These are phyloP conservation scores for Melanitta fusca DNA, from an alignment of 2,797 vertebrate genomes.

Conservation along the genomic window DNA sequence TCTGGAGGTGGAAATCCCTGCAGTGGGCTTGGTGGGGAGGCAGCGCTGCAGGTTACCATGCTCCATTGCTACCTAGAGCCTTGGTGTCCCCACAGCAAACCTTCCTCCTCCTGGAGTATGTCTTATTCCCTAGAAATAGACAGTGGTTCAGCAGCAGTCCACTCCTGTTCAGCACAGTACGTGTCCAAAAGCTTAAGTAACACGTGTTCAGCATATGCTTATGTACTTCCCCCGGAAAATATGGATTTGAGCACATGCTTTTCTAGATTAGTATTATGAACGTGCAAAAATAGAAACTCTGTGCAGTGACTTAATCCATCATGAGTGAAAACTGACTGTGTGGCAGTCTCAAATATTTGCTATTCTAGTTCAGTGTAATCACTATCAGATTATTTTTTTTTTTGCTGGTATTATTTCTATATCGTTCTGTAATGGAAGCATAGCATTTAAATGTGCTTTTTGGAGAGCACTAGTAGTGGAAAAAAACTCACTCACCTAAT, in stretches of 20 bases:
- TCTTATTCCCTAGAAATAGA: fast-evolving
- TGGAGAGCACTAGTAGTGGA: background rate
- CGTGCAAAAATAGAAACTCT: background rate
- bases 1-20: background rate
- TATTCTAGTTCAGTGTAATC: background rate
- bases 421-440: background rate
- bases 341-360: background rate
- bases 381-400: background rate
- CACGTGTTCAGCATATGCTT: background rate
- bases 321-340: background rate
- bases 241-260: background rate
- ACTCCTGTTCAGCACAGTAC: background rate
- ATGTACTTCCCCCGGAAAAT: background rate
- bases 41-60: background rate
- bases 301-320: background rate
- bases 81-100: background rate
- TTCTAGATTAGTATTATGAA: slow-evolving; percentile 1
- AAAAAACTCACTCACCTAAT: background rate
- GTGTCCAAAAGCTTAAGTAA: background rate
- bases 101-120: background rate
- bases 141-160: background rate
- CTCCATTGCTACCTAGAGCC: background rate
- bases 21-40: background rate
- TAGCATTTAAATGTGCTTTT: background rate
- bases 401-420: background rate